These are phyloP conservation scores for Lutraria lutraria DNA, from an alignment of 2,888 invertebrate genomes.

Conservation along the genomic window DNA sequence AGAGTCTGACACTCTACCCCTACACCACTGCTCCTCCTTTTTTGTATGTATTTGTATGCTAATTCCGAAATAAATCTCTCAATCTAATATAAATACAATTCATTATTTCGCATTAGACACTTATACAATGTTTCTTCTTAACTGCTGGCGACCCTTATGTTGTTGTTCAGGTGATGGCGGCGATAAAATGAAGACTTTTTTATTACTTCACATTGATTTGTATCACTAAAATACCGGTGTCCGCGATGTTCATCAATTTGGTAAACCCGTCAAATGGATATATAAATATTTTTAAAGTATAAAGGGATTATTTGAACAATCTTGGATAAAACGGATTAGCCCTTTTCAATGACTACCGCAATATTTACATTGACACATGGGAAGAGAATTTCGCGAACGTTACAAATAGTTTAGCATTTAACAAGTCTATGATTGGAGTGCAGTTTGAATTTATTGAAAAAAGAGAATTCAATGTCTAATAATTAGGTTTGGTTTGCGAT, in stretches of 20 bases:
- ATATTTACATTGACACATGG: slow-evolving; percentile 59
- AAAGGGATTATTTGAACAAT: slow-evolving; percentile 66
- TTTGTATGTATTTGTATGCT: too few species aligned
- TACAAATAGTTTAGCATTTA: slow-evolving; percentile 40
- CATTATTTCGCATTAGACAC: too few species aligned
- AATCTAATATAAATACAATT: too few species aligned
- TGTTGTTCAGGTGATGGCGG: not conserved
- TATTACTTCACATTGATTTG: not conserved
- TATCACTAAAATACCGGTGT: not conserved
- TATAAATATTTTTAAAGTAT: slow-evolving; percentile 56
- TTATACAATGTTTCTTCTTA: too few species aligned
- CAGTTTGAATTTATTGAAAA: not conserved
- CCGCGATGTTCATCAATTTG: slow-evolving; percentile 8
- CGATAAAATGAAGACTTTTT: not conserved
- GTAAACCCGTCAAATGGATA: slow-evolving; percentile 32
- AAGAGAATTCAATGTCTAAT: not conserved
- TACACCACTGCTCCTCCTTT: too few species aligned
- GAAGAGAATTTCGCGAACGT: slow-evolving; percentile 54
- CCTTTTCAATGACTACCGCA: slow-evolving; percentile 38
- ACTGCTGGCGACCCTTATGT: not conserved
- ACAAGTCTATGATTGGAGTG: not conserved
- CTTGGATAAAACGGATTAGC: slow-evolving; percentile 52
- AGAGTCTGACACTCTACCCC: too few species aligned
- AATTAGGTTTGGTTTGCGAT: not conserved
- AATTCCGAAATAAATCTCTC: too few species aligned